Evolutionary conservation across 2,113 vertebrate genomes (phyloP).

Genomic region (Cryptotis parvus): DNA sequence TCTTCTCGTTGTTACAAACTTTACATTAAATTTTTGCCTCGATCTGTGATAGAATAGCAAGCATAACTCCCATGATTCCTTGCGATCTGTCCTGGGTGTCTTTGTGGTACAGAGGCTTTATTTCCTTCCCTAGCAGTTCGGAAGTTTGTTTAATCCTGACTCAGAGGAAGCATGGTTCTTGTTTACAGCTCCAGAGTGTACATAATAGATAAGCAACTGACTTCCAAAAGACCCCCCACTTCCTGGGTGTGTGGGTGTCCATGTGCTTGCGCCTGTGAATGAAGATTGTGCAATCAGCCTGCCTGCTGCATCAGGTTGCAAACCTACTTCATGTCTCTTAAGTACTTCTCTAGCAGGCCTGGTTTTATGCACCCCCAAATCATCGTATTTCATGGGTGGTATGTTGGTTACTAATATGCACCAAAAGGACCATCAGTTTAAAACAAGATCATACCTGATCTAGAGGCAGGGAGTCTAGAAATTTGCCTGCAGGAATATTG

Average conservation of each 20-base stretch:
- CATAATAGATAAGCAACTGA: conserved; percentile 80
- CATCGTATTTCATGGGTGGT: conserved; percentile 1
- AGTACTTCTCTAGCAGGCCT: conserved; percentile 46
- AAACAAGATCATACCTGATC: conserved; percentile 40
- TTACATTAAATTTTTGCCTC: conserved; percentile 19
- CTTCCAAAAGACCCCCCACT: conserved; percentile 76
- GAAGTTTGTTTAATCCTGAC: conserved; percentile 82
- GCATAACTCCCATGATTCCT: not conserved
- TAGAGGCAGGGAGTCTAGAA: conserved; percentile 13
- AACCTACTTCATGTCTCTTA: conserved; percentile 59
- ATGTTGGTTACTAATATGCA: conserved; percentile 33
- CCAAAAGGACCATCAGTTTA: conserved; percentile 34
- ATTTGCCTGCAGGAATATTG: conserved; percentile 21
- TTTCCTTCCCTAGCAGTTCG: conserved; percentile 74
- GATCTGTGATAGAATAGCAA: not conserved
- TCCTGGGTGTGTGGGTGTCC: conserved; percentile 81
- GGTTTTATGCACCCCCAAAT: conserved; percentile 38
- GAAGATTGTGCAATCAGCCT: conserved; percentile 71
- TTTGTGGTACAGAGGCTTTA: conserved; percentile 53
- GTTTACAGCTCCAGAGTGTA: conserved; percentile 79
- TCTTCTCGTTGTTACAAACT: conserved; percentile 48
- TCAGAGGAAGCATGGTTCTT: conserved; percentile 83
- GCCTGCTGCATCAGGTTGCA: conserved; percentile 52
- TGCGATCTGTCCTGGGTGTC: conserved; percentile 52
- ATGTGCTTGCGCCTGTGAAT: conserved; percentile 62